Evolutionary conservation across 2,888 invertebrate genomes (phyloP).

Genomic region (Rhagophthalmus giganteus): DNA sequence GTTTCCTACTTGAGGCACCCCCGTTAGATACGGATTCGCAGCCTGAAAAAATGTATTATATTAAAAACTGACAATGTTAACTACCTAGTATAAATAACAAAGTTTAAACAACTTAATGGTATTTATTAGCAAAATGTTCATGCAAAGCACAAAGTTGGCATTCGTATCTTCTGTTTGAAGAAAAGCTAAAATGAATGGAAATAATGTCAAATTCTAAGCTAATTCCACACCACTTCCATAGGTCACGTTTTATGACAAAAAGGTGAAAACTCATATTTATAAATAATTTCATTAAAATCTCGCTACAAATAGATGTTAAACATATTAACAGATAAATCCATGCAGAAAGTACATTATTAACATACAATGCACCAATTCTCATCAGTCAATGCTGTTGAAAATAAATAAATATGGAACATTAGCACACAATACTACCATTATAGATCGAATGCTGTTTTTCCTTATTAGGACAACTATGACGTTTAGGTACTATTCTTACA

Average conservation of each 20-base stretch:
- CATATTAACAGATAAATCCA: constrained; percentile 21
- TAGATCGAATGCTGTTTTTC: constrained; percentile 21
- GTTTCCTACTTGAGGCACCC: constrained; percentile 85
- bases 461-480: constrained; percentile 16
- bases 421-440: constrained; percentile 32
- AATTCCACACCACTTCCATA: constrained; percentile 28
- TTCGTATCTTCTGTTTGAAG: too few relatives aligned
- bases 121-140: constrained; percentile 10
- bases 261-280: not conserved
- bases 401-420: constrained; percentile 31
- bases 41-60: constrained; percentile 59
- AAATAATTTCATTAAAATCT: constrained; percentile 14
- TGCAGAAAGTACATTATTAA: constrained; percentile 27
- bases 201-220: not conserved
- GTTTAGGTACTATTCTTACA: constrained; percentile 11
- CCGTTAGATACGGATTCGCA: constrained; percentile 89
- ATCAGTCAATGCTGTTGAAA: constrained; percentile 21
- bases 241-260: constrained; percentile 10
- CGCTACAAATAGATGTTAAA: constrained; percentile 8
- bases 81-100: not conserved
- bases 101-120: not conserved
- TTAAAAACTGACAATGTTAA: not conserved
- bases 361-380: constrained; percentile 28
- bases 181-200: constrained; percentile 2
- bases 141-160: too few relatives aligned